Evolutionary conservation across 64 coral and sea anemone genomes (phyloP), one percentile per base, ranked within the genome.

Genomic region (Actinia equina): DNA sequence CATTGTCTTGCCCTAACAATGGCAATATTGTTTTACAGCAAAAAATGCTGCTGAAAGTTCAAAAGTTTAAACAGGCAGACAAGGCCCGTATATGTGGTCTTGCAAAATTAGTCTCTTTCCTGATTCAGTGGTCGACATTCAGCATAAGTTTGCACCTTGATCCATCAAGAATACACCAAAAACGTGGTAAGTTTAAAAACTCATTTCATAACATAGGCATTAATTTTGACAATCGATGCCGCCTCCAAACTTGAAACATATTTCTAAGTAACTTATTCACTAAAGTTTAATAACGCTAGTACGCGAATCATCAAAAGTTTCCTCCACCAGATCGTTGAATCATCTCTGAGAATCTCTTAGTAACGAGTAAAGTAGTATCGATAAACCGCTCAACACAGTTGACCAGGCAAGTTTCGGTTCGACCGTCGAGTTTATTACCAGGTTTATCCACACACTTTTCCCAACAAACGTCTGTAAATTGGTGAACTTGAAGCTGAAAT

Each of bases 331-430:
- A 85, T 59, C 83, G 54, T 85, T 85, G 83, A 26, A 85, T 43
- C 49, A 85, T 27, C 20, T 93, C 91, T 16, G 80, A 80, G 67
- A 99, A 93, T 14, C 97, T 90, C 42, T 92, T 99, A 3, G 97
- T 87, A 25, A 99, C 88, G 18, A 99, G 94, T 59, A 93, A 77
- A 43, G 90, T 93, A 13, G 97, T 95, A 77, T 99, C 97, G 10
- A 99, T 94, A 84, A 99, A 99, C 82, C 97, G 88, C 44, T 99
- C 93, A 41, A 95, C 97, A 86, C 97, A 99, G 77, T 99, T 99
- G 3, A 63, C 86, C 41, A 99, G 80, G 49, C 97, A 99, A 41
- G 97, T 95, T 76, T 99, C 93, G 16, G 93, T 91, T 43, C 67
- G 77, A 51, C 90, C 43, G 85, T 99, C 97, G 62, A 95, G 61